Evolutionary conservation across 1,140 invertebrate species (phyloP).

Genomic region (Caenorhabditis inopinata): DNA sequence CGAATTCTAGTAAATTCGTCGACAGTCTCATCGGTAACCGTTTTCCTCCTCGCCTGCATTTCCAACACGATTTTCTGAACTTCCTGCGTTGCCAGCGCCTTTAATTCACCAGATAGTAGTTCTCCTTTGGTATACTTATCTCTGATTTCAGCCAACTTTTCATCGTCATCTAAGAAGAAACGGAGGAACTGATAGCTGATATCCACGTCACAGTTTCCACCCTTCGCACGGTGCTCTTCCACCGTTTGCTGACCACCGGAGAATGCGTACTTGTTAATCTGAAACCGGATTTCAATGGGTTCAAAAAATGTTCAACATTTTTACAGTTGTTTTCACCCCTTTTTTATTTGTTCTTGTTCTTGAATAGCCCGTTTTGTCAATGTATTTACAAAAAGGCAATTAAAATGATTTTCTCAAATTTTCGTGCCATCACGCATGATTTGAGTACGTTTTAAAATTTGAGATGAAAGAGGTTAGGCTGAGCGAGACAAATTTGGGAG

Average conservation of each 20-base stretch:
- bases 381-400: no score
- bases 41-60: slow-evolving; percentile 79
- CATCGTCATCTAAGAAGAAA: slow-evolving; percentile 94
- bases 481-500: no score
- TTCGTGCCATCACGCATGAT: no score
- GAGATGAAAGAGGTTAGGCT: no score
- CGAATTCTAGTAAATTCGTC: slow-evolving; percentile 81
- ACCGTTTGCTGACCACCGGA: slow-evolving; percentile 89
- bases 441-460: no score
- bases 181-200: slow-evolving; percentile 90
- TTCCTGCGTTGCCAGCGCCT: slow-evolving; percentile 82
- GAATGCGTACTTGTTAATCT: slow-evolving; percentile 97
- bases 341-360: no score
- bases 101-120: slow-evolving; percentile 88
- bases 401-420: no score
- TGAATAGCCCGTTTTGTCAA: no score
- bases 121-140: slow-evolving; percentile 83
- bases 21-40: slow-evolving; percentile 83
- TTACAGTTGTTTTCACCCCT: no score
- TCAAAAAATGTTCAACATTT: no score
- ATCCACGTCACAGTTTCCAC: slow-evolving; percentile 93
- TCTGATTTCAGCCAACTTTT: slow-evolving; percentile 79
- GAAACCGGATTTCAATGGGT: no score
- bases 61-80: slow-evolving; percentile 75
- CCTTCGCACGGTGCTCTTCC: slow-evolving; percentile 81